Conservation (phyloP, 2,888 invertebrate genomes). For the Pardosa pseudoannulata region DNA sequence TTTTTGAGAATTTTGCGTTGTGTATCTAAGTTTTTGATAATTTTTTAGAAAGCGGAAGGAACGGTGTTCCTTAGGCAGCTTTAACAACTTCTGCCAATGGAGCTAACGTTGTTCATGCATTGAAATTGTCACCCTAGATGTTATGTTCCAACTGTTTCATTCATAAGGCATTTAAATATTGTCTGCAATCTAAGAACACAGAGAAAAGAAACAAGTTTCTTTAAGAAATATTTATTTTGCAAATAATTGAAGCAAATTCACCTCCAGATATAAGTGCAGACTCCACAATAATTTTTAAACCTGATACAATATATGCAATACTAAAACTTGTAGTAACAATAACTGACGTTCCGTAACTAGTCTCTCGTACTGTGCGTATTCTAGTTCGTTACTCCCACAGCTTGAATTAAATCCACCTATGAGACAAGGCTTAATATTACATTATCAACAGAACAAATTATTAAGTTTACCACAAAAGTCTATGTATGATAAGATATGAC, state of each 20-base stretch:
- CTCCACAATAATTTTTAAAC: not conserved
- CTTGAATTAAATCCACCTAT: not conserved
- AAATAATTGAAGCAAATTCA: slow-evolving; percentile 29
- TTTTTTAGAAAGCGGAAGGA: too few species aligned
- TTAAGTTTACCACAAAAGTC: too few species aligned
- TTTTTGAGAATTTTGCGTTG: too few species aligned
- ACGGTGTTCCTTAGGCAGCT: too few species aligned
- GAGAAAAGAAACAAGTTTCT: not conserved
- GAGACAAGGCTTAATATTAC: not conserved
- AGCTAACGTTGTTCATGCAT: too few species aligned
- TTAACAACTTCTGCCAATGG: too few species aligned
- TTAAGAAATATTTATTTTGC: slow-evolving; percentile 58
- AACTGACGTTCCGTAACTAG: not conserved
- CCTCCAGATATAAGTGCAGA: slow-evolving; percentile 9
- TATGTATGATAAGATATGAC: too few species aligned
- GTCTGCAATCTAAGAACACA: too few species aligned
- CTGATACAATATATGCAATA: not conserved
- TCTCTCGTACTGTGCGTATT: slow-evolving; percentile 4
- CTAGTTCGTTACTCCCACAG: not conserved
- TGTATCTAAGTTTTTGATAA: too few species aligned
- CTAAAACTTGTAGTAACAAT: slow-evolving; percentile 6
- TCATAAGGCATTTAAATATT: too few species aligned
- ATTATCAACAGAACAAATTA: not conserved
- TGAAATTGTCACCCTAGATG: too few species aligned
- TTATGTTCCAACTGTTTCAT: too few species aligned